phyloP scores from a whole-genome alignment of 2,888 invertebrate genomes.

The Drosophila paracracens region DNA sequence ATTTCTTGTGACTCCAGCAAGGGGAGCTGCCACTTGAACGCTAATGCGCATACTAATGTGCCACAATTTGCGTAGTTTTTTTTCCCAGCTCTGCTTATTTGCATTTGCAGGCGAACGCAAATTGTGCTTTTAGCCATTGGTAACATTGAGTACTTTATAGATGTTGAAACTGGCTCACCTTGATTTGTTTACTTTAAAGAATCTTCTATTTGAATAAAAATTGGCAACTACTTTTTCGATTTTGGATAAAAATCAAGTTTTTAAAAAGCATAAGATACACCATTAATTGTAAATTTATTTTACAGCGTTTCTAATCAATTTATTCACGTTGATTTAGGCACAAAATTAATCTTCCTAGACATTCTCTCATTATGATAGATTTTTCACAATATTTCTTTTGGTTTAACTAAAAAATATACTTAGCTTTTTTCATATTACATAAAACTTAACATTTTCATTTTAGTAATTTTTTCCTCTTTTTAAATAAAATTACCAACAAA shows the following conservation, averaged over 20 bases:
- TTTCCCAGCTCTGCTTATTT: slow-evolving; percentile 7
- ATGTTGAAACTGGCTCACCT: neutral
- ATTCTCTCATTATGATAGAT: neutral
- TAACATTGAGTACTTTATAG: neutral
- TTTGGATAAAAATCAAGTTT: neutral
- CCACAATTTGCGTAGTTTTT: neutral
- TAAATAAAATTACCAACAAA: neutral
- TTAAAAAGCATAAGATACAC: neutral
- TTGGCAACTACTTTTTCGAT: neutral
- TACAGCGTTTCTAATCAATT: neutral
- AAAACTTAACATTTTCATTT: too few species aligned
- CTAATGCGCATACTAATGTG: slow-evolving; percentile 63
- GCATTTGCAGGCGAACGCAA: slow-evolving; percentile 15
- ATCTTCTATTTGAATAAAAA: neutral
- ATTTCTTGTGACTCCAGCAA: slow-evolving; percentile 35
- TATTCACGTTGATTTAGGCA: neutral
- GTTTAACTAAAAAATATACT: neutral
- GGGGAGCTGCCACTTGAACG: slow-evolving; percentile 60
- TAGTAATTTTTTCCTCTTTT: neutral
- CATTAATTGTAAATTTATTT: neutral
- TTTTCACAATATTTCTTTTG: neutral
- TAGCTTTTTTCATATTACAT: neutral
- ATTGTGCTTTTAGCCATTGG: neutral
- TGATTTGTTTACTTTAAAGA: neutral
- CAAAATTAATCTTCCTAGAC: neutral